A percentile compares a stretch with the other conserved stretches of the same genome.
Evolutionary conservation across 2,888 invertebrate species (phyloP).

Genomic region (Drosophila ustulata): DNA sequence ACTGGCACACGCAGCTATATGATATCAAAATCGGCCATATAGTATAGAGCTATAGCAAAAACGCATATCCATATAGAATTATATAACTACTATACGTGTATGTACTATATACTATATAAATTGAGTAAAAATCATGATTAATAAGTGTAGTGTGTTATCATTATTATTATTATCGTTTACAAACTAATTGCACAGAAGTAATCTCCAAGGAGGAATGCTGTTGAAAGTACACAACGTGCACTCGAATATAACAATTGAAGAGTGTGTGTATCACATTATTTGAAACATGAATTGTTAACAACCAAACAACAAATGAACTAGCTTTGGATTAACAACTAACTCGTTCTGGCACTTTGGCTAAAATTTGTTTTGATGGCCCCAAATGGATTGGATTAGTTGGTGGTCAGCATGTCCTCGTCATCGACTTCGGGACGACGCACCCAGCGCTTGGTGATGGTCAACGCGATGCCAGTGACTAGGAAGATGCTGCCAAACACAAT

Average conservation of each 20-base stretch:
- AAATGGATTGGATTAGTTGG: conserved; percentile 45
- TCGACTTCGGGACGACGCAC: conserved; percentile 63
- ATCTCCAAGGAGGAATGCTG: conserved; percentile 36
- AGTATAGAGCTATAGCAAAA: conserved; percentile 62
- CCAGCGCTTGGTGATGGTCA: conserved; percentile 83
- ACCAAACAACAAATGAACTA: conserved; percentile 58
- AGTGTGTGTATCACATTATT: conserved; percentile 37
- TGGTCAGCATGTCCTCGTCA: conserved; percentile 78
- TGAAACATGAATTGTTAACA: conserved; percentile 28
- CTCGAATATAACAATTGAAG: conserved; percentile 34
- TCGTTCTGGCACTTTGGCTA: conserved; percentile 72
- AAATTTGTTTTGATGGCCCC: conserved; percentile 9
- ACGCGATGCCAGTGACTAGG: conserved; percentile 74
- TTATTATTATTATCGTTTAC: neutral
- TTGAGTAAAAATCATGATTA: conserved; percentile 56
- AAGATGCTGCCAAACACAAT: conserved; percentile 77
- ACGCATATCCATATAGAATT: conserved; percentile 55
- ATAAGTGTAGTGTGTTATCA: conserved; percentile 11
- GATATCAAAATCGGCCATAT: conserved; percentile 69
- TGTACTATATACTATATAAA: conserved; percentile 50
- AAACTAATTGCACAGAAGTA: conserved; percentile 2
- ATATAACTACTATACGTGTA: conserved; percentile 60
- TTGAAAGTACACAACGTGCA: conserved; percentile 43
- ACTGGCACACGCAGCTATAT: conserved; percentile 48
- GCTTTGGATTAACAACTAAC: conserved; percentile 34